These are phyloP conservation scores for Mercenaria mercenaria DNA, from an alignment of 1,140 invertebrate species.

Conservation along the genomic window DNA sequence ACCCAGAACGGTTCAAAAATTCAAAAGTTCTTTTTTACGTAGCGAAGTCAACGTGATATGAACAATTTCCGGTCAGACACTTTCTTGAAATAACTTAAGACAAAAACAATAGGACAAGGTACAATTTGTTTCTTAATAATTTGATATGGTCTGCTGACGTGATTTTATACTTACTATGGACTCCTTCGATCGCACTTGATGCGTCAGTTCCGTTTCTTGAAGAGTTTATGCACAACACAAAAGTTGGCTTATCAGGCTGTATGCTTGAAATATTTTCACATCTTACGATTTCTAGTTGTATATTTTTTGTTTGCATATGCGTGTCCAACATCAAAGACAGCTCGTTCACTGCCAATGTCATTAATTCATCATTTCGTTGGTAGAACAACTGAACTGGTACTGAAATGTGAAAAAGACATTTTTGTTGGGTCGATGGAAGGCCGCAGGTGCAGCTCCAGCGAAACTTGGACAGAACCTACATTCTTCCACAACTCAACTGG, in stretches of 20 bases:
- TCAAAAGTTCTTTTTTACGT: too few species aligned
- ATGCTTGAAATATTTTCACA: not conserved
- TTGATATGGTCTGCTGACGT: too few species aligned
- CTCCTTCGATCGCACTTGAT: conserved; percentile 45
- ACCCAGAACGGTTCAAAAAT: too few species aligned
- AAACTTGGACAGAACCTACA: too few species aligned
- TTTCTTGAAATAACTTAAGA: too few species aligned
- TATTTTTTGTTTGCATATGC: not conserved
- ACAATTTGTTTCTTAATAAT: too few species aligned
- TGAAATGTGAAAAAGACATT: not conserved
- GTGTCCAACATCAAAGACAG: not conserved
- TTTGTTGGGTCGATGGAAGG: too few species aligned
- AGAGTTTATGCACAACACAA: conserved; percentile 71
- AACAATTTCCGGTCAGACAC: too few species aligned
- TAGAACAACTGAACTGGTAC: conserved; percentile 31
- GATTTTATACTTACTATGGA: conserved; percentile 49
- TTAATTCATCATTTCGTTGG: not conserved
- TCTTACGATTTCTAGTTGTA: not conserved
- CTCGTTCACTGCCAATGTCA: not conserved
- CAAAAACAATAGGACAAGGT: too few species aligned
- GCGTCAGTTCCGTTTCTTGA: conserved; percentile 74
- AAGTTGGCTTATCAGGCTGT: conserved; percentile 39
- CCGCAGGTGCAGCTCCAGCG: too few species aligned
- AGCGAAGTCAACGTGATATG: too few species aligned
- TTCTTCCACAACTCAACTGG: too few species aligned